phyloP scores from a whole-genome alignment of 2,113 vertebrate species.

The Castor canadensis region DNA sequence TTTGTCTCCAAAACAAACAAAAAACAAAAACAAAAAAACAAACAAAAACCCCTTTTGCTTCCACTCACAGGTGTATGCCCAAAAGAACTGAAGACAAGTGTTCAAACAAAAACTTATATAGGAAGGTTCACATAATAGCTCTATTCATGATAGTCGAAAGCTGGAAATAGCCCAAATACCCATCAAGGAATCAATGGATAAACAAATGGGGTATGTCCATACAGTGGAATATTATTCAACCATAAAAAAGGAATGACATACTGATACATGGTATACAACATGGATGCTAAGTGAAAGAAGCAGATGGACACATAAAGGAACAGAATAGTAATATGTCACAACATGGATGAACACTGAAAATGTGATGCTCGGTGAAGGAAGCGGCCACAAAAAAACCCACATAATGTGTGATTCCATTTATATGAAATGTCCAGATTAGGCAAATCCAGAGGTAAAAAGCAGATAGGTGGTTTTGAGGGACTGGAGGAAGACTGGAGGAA shows the following conservation, averaged over 20 bases:
- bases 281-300: background rate
- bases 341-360: background rate
- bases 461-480: background rate
- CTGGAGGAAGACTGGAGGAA: background rate
- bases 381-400: background rate
- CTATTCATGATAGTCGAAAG: background rate
- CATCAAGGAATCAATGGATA: background rate
- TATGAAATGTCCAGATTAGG: background rate
- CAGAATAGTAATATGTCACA: background rate
- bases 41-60: conserved; percentile 12
- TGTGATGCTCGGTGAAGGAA: background rate
- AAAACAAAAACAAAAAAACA: background rate
- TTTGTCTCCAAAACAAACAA: background rate
- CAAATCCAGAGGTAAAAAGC: background rate
- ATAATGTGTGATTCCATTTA: background rate
- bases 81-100: background rate
- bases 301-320: background rate
- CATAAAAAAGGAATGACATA: background rate
- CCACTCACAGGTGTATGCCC: background rate
- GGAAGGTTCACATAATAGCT: background rate
- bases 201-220: background rate
- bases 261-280: background rate
- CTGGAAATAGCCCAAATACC: background rate
- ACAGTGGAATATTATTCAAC: background rate
- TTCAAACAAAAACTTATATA: background rate